A percentile compares a stretch with the other conserved stretches of the same genome.
These are phyloP conservation scores for Masticophis lateralis DNA, from an alignment of 2,797 vertebrate species.

Conservation along the genomic window DNA sequence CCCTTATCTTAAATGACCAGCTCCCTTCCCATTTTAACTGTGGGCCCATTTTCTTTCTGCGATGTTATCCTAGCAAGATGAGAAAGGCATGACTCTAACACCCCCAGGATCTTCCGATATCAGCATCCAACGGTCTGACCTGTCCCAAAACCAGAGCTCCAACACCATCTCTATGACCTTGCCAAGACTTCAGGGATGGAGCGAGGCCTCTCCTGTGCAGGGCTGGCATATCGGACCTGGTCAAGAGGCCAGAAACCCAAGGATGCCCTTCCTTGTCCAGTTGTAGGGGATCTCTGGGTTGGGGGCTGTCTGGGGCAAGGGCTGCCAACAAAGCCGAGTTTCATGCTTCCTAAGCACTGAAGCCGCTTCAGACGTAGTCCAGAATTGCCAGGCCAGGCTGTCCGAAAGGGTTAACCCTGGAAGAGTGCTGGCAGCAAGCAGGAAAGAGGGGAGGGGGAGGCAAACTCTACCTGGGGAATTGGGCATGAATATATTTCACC, in stretches of 20 bases:
- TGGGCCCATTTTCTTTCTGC: slow-evolving; percentile 78
- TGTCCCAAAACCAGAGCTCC: slow-evolving; percentile 62
- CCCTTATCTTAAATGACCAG: slow-evolving; percentile 94
- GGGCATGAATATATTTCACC: slow-evolving; percentile 88
- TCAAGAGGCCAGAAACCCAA: neutral
- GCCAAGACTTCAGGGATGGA: neutral
- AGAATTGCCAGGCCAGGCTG: neutral
- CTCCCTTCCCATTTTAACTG: slow-evolving; percentile 91
- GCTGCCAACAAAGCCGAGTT: neutral
- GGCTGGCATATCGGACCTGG: neutral
- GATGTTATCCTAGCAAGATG: slow-evolving; percentile 79
- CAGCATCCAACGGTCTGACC: slow-evolving; percentile 80
- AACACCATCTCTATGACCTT: rapidly evolving
- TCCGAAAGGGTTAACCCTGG: slow-evolving; percentile 72
- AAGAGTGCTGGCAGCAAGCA: slow-evolving; percentile 71
- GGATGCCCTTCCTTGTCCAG: neutral
- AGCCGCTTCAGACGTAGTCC: neutral
- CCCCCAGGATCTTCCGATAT: slow-evolving; percentile 80
- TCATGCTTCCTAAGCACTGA: neutral
- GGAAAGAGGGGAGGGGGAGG: slow-evolving; percentile 67
- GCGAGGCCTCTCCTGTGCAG: neutral
- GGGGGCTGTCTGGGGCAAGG: neutral
- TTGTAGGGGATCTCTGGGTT: neutral
- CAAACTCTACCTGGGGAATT: slow-evolving; percentile 83
- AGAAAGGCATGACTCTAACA: slow-evolving; percentile 78